phyloP scores from a whole-genome alignment of 2,113 vertebrate species.

The Boleophthalmus pectinirostris region DNA sequence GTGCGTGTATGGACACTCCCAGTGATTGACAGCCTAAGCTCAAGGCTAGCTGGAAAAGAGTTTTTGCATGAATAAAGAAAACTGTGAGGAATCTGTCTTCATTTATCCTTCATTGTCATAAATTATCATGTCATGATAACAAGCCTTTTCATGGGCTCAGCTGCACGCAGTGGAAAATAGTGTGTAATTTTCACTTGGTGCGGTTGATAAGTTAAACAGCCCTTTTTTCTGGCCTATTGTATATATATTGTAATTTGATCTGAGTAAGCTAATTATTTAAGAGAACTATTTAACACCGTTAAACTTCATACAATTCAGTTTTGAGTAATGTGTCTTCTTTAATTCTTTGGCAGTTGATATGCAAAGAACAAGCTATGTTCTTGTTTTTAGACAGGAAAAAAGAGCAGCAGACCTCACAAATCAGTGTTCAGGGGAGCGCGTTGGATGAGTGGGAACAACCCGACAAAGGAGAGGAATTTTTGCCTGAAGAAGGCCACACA shows the following conservation, averaged over 20 bases:
- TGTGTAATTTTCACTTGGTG: slow-evolving; percentile 28
- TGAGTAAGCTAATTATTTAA: not conserved
- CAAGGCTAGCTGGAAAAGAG: slow-evolving; percentile 29
- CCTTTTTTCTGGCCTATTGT: too few relatives aligned
- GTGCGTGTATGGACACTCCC: slow-evolving; percentile 10
- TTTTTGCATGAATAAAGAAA: not conserved
- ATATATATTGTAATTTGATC: too few relatives aligned
- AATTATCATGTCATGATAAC: slow-evolving; percentile 29
- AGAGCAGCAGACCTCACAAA: too few relatives aligned
- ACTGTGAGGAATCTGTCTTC: not conserved
- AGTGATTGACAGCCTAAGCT: slow-evolving; percentile 44
- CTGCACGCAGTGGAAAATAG: not conserved
- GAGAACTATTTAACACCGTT: too few relatives aligned
- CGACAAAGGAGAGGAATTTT: too few relatives aligned
- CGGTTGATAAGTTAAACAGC: slow-evolving; percentile 21
- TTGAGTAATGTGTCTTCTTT: not conserved
- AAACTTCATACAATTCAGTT: not conserved
- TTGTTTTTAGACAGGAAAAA: not conserved
- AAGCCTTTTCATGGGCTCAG: slow-evolving; percentile 21
- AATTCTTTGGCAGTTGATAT: not conserved
- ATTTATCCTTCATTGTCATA: slow-evolving; percentile 4
- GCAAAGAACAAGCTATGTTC: too few relatives aligned
- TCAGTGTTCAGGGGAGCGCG: too few relatives aligned
- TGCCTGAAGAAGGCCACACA: too few relatives aligned
- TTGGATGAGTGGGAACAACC: too few relatives aligned